These are phyloP conservation scores for Galaxias olidus DNA, from an alignment of 2,797 vertebrate genomes.

Conservation along the genomic window DNA sequence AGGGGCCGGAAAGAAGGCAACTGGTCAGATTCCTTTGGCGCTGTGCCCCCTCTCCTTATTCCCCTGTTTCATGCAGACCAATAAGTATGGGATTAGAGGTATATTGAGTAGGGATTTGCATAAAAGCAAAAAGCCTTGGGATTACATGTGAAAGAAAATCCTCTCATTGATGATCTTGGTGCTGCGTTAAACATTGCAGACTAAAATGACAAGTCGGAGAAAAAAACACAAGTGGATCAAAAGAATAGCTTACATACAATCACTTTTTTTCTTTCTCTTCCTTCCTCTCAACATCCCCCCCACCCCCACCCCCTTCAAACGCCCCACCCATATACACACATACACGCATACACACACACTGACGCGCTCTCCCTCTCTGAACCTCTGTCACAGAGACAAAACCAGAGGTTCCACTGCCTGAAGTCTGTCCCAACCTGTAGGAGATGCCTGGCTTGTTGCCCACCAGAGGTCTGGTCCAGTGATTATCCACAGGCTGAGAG, in stretches of 20 bases:
- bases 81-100: conserved; percentile 26
- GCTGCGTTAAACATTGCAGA: conserved; percentile 10
- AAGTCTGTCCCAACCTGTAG: conserved; percentile 24
- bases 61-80: conserved; percentile 13
- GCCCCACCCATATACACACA: conserved; percentile 9
- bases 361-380: neutral
- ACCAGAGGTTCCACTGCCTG: conserved; percentile 18
- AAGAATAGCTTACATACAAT: neutral
- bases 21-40: conserved; percentile 16
- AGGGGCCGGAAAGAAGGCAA: neutral
- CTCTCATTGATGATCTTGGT: conserved; percentile 22
- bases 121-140: conserved; percentile 27
- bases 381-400: neutral
- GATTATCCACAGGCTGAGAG: conserved; percentile 52
- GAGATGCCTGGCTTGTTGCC: conserved; percentile 44
- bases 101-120: conserved; percentile 30
- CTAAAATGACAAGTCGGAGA: neutral
- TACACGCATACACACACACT: neutral
- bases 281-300: neutral
- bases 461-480: conserved; percentile 54
- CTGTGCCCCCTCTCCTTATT: conserved; percentile 2
- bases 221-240: neutral
- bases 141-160: conserved; percentile 34
- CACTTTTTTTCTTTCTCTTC: too few relatives aligned
- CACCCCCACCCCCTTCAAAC: too few relatives aligned